phyloP scores from a whole-genome alignment of 2,113 vertebrate genomes.

The Pseudorhombus dupliciocellatus region DNA sequence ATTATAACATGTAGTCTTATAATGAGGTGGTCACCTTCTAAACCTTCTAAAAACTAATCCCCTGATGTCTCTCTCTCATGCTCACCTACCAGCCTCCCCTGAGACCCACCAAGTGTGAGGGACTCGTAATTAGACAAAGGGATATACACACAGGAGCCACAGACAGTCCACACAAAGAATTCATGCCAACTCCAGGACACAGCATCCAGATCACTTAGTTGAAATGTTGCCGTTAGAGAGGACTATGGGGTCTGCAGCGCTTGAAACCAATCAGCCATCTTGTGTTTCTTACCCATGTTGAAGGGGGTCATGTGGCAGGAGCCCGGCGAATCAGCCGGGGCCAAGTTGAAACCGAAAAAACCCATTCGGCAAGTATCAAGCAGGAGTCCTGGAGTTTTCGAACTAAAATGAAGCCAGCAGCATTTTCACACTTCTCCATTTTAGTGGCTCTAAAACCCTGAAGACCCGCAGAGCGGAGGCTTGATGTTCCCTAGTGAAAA shows the following conservation, averaged over 20 bases:
- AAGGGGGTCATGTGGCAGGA: not conserved
- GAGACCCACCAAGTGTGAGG: conserved; percentile 43
- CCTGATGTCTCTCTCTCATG: conserved; percentile 44
- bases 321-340: not conserved
- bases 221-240: not conserved
- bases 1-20: conserved; percentile 69
- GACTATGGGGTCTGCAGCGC: not conserved
- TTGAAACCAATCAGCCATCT: not conserved
- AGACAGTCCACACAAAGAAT: conserved; percentile 12
- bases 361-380: no score
- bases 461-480: no score
- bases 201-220: not conserved
- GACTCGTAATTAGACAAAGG: conserved; percentile 52
- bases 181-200: conserved; percentile 1
- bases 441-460: not conserved
- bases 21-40: conserved; percentile 77
- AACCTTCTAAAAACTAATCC: conserved; percentile 66
- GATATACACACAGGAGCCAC: conserved; percentile 28
- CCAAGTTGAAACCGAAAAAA: no score
- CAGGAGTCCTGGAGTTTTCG: no score
- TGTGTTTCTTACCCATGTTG: not conserved
- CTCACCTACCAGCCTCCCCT: conserved; percentile 62
- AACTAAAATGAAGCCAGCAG: no score
- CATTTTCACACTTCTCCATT: no score
- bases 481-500: no score